A percentile compares a stretch with the other conserved stretches of the same genome.
These are phyloP conservation scores for Sminthurides bifidus DNA, from an alignment of 1,140 invertebrate genomes.

Conservation along the genomic window DNA sequence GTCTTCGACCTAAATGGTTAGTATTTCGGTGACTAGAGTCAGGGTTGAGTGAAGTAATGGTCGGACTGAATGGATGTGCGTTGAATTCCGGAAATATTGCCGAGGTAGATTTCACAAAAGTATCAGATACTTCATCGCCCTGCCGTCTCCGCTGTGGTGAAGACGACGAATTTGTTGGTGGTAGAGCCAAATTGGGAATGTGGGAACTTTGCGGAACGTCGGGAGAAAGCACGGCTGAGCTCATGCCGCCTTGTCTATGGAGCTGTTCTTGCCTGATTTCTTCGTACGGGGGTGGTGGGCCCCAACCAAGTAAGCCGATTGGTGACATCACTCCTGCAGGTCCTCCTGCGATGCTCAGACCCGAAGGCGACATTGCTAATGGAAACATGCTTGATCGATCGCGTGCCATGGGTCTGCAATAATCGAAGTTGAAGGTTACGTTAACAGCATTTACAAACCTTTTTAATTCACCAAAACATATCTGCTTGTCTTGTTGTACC, in stretches of 20 bases:
- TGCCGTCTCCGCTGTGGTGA: constrained; percentile 1
- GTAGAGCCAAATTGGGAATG: neutral
- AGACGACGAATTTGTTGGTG: neutral
- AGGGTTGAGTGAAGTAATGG: constrained; percentile 20
- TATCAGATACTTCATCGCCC: neutral
- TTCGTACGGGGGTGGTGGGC: constrained; percentile 25
- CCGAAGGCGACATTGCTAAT: constrained; percentile 21
- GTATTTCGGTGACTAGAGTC: neutral
- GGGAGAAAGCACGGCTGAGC: neutral
- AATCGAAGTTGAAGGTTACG: neutral
- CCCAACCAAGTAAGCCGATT: constrained; percentile 9
- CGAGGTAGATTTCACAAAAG: neutral
- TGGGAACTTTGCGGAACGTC: neutral
- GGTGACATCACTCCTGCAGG: neutral
- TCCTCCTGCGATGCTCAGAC: neutral
- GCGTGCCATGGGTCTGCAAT: constrained; percentile 22
- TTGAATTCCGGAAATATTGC: neutral
- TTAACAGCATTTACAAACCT: neutral
- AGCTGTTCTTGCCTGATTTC: neutral
- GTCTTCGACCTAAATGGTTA: too few species aligned
- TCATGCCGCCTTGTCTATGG: neutral
- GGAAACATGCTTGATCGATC: constrained; percentile 27
- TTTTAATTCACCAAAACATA: neutral
- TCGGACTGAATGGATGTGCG: constrained; percentile 23
- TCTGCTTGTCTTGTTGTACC: constrained; percentile 12